Evolutionary conservation across 1,140 invertebrate species (phyloP).

Genomic region (Platorchestia sp.): DNA sequence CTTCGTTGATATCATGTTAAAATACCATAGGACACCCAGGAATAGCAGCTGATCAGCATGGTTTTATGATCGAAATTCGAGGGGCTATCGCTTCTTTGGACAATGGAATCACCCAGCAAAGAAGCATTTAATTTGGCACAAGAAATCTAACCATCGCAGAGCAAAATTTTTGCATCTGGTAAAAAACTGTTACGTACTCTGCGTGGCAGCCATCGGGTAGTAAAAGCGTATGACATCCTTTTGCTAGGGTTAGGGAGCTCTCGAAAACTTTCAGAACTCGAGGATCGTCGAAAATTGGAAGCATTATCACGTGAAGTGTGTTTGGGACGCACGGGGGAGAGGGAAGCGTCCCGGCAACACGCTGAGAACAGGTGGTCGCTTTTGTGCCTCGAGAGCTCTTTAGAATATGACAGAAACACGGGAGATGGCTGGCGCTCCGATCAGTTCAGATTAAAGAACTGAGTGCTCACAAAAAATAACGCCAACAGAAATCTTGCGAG

Average conservation of each 20-base stretch:
- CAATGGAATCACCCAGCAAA: not conserved
- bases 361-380: conserved; percentile 50
- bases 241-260: not conserved
- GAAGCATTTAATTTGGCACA: not conserved
- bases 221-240: not conserved
- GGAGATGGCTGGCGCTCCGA: conserved; percentile 16
- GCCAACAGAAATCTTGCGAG: conserved; percentile 45
- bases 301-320: conserved; percentile 41
- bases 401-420: conserved; percentile 54
- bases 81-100: not conserved
- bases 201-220: not conserved
- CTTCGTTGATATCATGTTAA: not conserved
- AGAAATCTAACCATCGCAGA: not conserved
- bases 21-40: not conserved
- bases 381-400: conserved; percentile 46
- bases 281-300: conserved; percentile 36
- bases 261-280: not conserved
- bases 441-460: conserved; percentile 50
- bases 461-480: conserved; percentile 15
- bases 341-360: conserved; percentile 42
- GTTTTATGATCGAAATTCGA: not conserved
- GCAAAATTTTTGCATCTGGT: not conserved
- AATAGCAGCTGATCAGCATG: not conserved
- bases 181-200: not conserved
- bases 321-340: conserved; percentile 17